Conservation (phyloP, 2,797 vertebrate genomes). For the Lemur catta region DNA sequence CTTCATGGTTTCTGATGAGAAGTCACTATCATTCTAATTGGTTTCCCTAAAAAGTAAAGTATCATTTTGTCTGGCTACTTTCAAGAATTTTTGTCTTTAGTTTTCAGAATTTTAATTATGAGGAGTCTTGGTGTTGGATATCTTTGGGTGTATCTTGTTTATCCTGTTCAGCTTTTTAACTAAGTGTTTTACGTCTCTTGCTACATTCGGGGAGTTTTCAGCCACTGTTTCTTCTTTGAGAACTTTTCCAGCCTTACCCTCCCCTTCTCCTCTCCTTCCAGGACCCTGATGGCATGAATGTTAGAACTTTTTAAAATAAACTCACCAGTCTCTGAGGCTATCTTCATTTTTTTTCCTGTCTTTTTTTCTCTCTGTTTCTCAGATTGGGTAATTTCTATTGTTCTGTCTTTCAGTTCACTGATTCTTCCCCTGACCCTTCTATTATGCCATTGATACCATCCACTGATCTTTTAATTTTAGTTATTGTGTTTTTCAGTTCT, state of each 20-base stretch:
- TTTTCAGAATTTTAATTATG: not conserved
- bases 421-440: no score
- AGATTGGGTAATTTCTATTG: not conserved
- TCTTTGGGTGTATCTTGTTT: not conserved
- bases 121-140: not conserved
- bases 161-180: not conserved
- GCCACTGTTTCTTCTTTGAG: not conserved
- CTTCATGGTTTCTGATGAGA: no score
- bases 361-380: not conserved
- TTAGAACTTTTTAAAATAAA: not conserved
- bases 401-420: not conserved
- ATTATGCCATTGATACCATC: no score
- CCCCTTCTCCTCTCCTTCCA: not conserved
- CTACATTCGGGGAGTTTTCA: not conserved
- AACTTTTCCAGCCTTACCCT: no score
- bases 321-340: not conserved
- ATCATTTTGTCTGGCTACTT: not conserved
- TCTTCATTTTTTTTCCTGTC: not conserved
- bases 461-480: no score
- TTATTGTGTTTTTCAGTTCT: no score
- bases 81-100: not conserved
- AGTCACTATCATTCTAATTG: not conserved
- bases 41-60: not conserved
- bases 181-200: not conserved
- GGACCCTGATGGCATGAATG: not conserved